Percentiles rank a stretch among this genome's conserved stretches.
phyloP scores from a whole-genome alignment of 2,113 vertebrate species.

The Psittacula cyanocephala region DNA sequence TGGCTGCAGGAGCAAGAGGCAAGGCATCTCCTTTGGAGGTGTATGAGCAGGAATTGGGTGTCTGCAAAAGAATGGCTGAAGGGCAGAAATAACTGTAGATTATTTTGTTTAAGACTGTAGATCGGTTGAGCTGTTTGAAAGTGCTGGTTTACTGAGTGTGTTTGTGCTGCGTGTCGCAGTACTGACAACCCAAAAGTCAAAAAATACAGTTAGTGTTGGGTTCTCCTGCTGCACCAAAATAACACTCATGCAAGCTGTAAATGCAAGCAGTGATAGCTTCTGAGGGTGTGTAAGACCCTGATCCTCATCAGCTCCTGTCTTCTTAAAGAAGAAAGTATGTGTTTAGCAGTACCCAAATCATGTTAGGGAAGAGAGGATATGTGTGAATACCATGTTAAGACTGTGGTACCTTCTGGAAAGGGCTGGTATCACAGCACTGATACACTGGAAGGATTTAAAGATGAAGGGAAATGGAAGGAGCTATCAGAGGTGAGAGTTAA shows the following conservation, averaged over 20 bases:
- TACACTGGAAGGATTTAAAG: background rate
- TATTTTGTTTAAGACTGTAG: background rate
- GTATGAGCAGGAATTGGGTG: background rate
- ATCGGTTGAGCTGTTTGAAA: background rate
- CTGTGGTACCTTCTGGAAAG: background rate
- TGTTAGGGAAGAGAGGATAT: background rate
- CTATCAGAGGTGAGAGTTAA: background rate
- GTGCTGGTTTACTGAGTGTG: background rate
- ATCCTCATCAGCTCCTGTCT: background rate
- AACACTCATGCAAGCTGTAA: background rate
- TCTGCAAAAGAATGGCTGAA: background rate
- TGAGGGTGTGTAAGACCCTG: background rate
- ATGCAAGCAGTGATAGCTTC: background rate
- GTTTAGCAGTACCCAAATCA: background rate
- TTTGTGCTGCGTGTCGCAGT: background rate
- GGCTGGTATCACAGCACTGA: background rate
- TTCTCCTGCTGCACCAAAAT: background rate
- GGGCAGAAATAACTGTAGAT: background rate
- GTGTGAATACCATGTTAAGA: background rate
- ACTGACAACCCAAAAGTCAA: background rate
- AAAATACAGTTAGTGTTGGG: background rate
- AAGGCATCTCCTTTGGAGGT: background rate
- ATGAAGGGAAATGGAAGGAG: background rate
- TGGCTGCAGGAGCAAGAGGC: background rate
- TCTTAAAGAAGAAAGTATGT: background rate